Conservation (phyloP, 2,888 invertebrate species). For the Crepidodera aurea region DNA sequence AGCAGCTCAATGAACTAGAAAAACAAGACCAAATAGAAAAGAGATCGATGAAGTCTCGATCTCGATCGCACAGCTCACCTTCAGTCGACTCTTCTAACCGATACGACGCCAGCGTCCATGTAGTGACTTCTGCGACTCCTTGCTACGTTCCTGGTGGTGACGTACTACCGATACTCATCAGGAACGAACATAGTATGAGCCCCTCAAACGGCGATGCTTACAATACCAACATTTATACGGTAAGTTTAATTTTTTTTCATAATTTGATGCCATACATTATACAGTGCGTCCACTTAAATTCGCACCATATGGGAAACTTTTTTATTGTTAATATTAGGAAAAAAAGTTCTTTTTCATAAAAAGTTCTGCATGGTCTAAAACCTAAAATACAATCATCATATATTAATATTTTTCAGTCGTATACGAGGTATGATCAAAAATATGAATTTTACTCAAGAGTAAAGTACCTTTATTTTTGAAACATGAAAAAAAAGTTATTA, state of each 20-base stretch:
- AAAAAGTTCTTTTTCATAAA: too few relatives aligned
- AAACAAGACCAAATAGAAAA: slow-evolving; percentile 45
- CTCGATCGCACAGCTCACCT: slow-evolving; percentile 53
- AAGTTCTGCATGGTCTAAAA: too few relatives aligned
- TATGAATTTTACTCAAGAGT: too few relatives aligned
- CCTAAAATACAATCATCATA: too few relatives aligned
- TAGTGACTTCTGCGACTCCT: slow-evolving; percentile 53
- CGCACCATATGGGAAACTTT: too few relatives aligned
- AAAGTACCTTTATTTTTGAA: too few relatives aligned
- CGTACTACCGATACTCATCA: slow-evolving; percentile 58
- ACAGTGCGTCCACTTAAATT: too few relatives aligned
- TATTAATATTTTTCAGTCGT: too few relatives aligned
- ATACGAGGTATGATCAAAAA: too few relatives aligned
- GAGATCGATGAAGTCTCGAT: slow-evolving; percentile 39
- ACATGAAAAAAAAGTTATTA: too few relatives aligned
- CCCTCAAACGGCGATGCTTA: slow-evolving; percentile 53
- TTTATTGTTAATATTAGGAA: too few relatives aligned
- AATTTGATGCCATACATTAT: too few relatives aligned
- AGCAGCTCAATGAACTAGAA: slow-evolving; percentile 75
- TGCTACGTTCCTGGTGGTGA: slow-evolving; percentile 64
- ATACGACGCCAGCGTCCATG: slow-evolving; percentile 44
- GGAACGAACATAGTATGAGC: slow-evolving; percentile 51
- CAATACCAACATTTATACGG: slow-evolving; percentile 54
- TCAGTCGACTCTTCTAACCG: slow-evolving; percentile 48
- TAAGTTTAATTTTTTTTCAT: slow-evolving; percentile 34